A percentile compares a stretch with the other conserved stretches of the same genome.
Conservation (phyloP, 2,113 vertebrate genomes). For the Rallus limicola region DNA sequence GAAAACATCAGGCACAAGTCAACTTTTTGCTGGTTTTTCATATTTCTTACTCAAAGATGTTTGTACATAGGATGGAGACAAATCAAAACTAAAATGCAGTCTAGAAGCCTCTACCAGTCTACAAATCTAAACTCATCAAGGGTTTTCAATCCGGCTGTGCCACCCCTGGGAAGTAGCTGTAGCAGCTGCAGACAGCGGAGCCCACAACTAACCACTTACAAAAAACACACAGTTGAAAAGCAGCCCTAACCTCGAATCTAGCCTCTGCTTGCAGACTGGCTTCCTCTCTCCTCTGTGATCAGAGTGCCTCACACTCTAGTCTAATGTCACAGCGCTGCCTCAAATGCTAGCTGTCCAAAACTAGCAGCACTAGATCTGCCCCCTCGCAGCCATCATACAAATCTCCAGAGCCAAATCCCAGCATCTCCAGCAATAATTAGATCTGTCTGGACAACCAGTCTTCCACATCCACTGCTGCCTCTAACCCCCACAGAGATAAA, state of each 20-base stretch:
- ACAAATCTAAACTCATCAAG: background rate
- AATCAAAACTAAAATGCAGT: background rate
- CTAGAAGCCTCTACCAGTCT: background rate
- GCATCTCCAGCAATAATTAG: background rate
- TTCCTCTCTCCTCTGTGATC: background rate
- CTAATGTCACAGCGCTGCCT: background rate
- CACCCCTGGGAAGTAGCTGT: background rate
- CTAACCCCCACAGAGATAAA: background rate
- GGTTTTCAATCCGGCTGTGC: background rate
- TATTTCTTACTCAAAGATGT: background rate
- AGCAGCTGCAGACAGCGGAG: background rate
- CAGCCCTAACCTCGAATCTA: background rate
- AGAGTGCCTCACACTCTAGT: background rate
- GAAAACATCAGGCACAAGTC: background rate
- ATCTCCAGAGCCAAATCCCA: background rate
- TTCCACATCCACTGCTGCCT: background rate
- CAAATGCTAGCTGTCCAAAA: background rate
- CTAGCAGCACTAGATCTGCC: background rate
- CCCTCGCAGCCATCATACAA: background rate
- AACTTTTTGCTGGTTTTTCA: background rate
- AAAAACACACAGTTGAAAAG: background rate
- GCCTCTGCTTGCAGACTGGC: background rate
- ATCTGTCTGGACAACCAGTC: background rate
- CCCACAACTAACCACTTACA: background rate
- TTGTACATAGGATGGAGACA: background rate